Conservation (phyloP, 2,113 vertebrate genomes). For the Aegotheles bennettii region DNA sequence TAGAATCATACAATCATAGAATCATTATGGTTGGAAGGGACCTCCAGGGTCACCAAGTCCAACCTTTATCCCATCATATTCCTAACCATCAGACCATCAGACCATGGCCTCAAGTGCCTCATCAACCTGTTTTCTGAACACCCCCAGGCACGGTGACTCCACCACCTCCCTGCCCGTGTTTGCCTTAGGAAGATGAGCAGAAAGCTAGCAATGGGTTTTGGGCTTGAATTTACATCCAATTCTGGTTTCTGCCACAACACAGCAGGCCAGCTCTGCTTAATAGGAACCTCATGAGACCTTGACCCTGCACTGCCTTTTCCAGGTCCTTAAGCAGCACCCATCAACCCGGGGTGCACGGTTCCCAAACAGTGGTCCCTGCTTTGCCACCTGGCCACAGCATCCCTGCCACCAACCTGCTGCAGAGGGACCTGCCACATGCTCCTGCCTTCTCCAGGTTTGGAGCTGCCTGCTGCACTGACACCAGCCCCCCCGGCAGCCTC, state of each 20-base stretch:
- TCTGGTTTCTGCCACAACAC: not conserved
- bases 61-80: too few species aligned
- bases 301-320: not conserved
- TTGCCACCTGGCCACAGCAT: not conserved
- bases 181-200: not conserved
- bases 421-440: not conserved
- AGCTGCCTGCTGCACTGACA: not conserved
- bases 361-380: fast-evolving
- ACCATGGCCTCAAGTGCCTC: too few species aligned
- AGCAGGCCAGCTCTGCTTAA: not conserved
- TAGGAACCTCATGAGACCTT: not conserved
- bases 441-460: not conserved
- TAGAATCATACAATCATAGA: too few species aligned
- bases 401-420: fast-evolving
- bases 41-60: too few species aligned
- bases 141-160: too few species aligned
- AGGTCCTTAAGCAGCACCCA: not conserved
- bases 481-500: not conserved
- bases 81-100: too few species aligned
- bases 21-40: too few species aligned
- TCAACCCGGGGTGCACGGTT: fast-evolving
- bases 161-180: fast-evolving
- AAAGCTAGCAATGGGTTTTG: not conserved
- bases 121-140: too few species aligned
- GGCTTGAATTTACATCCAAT: not conserved